phyloP scores from a whole-genome alignment of 1,140 invertebrate species.

The Lethrus apterus region DNA sequence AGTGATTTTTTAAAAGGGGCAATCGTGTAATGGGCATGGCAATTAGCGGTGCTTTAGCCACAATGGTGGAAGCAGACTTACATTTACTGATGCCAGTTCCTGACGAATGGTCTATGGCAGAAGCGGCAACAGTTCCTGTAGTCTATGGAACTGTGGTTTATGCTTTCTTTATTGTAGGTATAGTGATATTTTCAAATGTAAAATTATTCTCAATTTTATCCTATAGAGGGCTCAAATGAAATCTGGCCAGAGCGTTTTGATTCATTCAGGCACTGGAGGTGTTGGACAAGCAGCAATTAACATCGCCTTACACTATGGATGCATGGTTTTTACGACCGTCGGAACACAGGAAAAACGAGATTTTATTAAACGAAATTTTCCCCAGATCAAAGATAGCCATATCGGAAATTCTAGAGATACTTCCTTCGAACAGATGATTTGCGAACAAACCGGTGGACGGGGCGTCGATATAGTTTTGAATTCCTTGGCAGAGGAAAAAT shows the following conservation, averaged over 20 bases:
- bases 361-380: slow-evolving; percentile 48
- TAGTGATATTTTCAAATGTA: too few species aligned
- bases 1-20: too few species aligned
- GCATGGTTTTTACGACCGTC: slow-evolving; percentile 64
- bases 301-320: slow-evolving; percentile 56
- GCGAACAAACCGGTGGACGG: slow-evolving; percentile 48
- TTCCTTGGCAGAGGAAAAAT: slow-evolving; percentile 58
- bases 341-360: slow-evolving; percentile 61
- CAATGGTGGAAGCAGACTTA: too few species aligned
- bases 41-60: too few species aligned
- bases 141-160: too few species aligned
- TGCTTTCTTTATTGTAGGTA: too few species aligned
- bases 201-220: too few species aligned
- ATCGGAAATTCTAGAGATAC: slow-evolving; percentile 57
- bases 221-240: too few species aligned
- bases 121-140: too few species aligned
- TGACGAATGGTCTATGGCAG: too few species aligned
- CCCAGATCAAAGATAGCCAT: slow-evolving; percentile 33
- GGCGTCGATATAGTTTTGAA: slow-evolving; percentile 63
- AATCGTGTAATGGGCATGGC: too few species aligned
- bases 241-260: slow-evolving; percentile 60
- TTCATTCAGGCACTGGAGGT: slow-evolving; percentile 71
- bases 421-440: slow-evolving; percentile 52
- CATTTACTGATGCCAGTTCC: too few species aligned
- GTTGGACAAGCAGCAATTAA: slow-evolving; percentile 74